phyloP scores from a whole-genome alignment of 2,888 invertebrate species.

The Orthosia gracilis region DNA sequence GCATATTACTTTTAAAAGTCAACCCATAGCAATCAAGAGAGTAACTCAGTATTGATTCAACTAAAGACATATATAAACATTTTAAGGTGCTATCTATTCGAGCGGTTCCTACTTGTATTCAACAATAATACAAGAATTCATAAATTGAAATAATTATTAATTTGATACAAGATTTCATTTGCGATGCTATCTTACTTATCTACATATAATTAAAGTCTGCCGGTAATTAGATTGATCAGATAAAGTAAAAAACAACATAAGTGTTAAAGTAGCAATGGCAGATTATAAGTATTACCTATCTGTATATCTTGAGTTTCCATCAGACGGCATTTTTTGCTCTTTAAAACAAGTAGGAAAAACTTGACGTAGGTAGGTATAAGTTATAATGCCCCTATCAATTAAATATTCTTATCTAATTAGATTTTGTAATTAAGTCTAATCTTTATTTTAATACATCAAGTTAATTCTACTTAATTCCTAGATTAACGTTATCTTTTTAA shows the following conservation, averaged over 20 bases:
- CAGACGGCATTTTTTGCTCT: not conserved
- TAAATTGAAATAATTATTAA: too few species aligned
- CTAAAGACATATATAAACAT: too few species aligned
- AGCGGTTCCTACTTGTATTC: not conserved
- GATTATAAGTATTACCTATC: too few species aligned
- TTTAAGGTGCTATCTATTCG: too few species aligned
- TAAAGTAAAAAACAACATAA: not conserved
- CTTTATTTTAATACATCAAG: constrained; percentile 41
- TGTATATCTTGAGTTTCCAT: not conserved
- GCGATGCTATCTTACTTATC: constrained; percentile 1
- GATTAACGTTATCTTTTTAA: constrained; percentile 49
- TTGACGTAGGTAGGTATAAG: not conserved
- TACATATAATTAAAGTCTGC: not conserved
- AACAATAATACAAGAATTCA: too few species aligned
- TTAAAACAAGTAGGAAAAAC: constrained; percentile 25
- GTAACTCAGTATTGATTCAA: too few species aligned
- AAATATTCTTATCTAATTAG: constrained; percentile 49
- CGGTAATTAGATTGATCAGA: constrained; percentile 17
- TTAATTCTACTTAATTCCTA: constrained; percentile 45
- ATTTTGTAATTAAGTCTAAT: constrained; percentile 47
- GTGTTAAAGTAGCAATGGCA: not conserved
- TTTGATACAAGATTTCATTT: not conserved
- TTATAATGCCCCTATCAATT: constrained; percentile 30
- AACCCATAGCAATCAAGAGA: too few species aligned
- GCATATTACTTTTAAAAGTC: too few species aligned